A percentile compares a stretch with the other conserved stretches of the same genome.
Conservation (phyloP, 2,113 vertebrate species). For the Pelecanoides urinatrix region DNA sequence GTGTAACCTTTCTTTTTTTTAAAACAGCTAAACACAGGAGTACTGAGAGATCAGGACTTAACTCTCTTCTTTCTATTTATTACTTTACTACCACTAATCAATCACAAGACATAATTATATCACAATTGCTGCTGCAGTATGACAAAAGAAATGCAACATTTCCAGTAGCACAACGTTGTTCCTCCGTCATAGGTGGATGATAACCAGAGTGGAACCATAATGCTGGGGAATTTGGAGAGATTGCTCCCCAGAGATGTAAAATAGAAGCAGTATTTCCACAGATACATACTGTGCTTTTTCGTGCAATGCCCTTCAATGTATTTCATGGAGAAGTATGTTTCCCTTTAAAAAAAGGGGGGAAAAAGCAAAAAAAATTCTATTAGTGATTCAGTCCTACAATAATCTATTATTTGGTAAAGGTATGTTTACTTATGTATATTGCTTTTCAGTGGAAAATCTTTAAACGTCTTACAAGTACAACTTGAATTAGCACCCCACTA, state of each 20-base stretch:
- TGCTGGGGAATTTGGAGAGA: not conserved
- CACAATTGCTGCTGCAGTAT: not conserved
- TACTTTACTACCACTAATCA: not conserved
- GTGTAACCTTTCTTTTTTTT: not conserved
- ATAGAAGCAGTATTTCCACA: not conserved
- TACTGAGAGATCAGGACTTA: not conserved
- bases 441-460: not conserved
- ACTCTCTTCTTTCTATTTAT: not conserved
- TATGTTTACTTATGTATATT: not conserved
- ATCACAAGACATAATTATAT: not conserved
- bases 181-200: not conserved
- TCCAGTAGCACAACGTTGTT: not conserved
- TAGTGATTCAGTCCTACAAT: not conserved
- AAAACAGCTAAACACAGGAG: not conserved
- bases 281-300: not conserved
- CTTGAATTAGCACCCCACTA: not conserved
- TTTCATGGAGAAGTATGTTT: not conserved
- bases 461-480: not conserved
- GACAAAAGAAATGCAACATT: not conserved
- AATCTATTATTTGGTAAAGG: not conserved
- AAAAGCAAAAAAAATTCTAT: not conserved
- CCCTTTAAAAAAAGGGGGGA: rapidly evolving
- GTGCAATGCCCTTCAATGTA: not conserved
- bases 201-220: not conserved
- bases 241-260: not conserved